These are phyloP conservation scores for Aplysina aerophoba DNA, from an alignment of 37 sponge, comb jelly and placozoan genomes.

Conservation along the genomic window DNA sequence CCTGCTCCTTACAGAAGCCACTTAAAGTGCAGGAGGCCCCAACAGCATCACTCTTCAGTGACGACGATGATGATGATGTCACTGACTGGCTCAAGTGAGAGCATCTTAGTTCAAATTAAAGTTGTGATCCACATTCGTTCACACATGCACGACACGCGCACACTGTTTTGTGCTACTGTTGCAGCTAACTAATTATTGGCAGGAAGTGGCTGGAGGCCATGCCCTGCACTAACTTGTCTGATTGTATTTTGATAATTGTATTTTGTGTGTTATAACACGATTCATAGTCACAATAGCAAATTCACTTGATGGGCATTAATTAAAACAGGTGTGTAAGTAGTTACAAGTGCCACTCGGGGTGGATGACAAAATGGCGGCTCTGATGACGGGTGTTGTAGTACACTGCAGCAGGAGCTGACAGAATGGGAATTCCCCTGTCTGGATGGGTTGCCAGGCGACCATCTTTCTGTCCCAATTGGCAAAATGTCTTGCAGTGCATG, in stretches of 20 bases:
- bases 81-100: conserved; percentile 62
- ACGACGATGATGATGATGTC: conserved; percentile 68
- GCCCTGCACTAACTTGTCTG: too few species aligned
- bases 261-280: neutral
- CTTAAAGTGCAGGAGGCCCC: too few species aligned
- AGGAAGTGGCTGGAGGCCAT: too few species aligned
- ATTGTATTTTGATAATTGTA: neutral
- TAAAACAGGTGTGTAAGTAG: neutral
- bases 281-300: neutral
- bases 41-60: conserved; percentile 29
- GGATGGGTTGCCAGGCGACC: conserved; percentile 4
- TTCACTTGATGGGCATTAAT: neutral
- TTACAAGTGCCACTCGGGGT: conserved; percentile 28
- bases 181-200: neutral
- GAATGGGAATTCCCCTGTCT: neutral
- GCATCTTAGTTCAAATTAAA: too few species aligned
- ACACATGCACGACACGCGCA: too few species aligned
- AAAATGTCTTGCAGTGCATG: neutral
- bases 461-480: neutral
- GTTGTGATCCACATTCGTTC: too few species aligned
- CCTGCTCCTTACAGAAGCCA: too few species aligned
- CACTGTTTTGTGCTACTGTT: neutral
- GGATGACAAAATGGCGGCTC: neutral
- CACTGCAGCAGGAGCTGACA: neutral
- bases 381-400: neutral